Evolutionary conservation across 2,113 vertebrate genomes (phyloP).

Genomic region (Centropus unirufus): DNA sequence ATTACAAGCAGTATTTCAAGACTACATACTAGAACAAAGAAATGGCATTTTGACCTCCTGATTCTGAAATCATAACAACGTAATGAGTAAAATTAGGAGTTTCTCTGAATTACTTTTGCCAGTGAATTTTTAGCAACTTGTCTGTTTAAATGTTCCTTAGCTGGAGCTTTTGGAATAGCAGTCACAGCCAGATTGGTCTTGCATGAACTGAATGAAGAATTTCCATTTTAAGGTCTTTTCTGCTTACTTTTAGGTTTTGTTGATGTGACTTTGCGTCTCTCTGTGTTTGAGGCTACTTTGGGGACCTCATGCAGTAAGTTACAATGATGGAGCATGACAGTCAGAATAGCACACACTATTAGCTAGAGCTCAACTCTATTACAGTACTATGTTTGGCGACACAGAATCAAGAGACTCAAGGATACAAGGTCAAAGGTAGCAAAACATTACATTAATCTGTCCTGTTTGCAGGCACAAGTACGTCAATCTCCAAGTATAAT

Average conservation of each 20-base stretch:
- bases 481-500: conserved; percentile 76
- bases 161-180: conserved; percentile 16
- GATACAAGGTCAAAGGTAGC: conserved; percentile 89
- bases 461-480: conserved; percentile 78
- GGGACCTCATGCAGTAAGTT: conserved; percentile 86
- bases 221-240: conserved; percentile 74
- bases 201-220: conserved; percentile 67
- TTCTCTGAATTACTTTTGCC: background rate
- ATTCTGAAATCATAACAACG: background rate
- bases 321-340: conserved; percentile 91
- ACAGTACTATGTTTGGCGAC: conserved; percentile 85
- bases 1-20: background rate
- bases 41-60: background rate
- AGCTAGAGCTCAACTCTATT: conserved; percentile 88
- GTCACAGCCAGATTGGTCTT: conserved; percentile 43
- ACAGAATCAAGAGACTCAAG: conserved; percentile 88
- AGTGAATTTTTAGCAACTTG: background rate
- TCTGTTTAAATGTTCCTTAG: background rate
- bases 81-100: background rate
- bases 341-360: conserved; percentile 89
- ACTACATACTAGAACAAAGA: background rate
- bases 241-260: conserved; percentile 74
- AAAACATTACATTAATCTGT: conserved; percentile 91
- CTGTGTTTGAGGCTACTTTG: conserved; percentile 79
- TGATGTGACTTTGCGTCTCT: conserved; percentile 67